Conservation (phyloP, 2,113 vertebrate genomes). For the Cichladusa arquata region DNA sequence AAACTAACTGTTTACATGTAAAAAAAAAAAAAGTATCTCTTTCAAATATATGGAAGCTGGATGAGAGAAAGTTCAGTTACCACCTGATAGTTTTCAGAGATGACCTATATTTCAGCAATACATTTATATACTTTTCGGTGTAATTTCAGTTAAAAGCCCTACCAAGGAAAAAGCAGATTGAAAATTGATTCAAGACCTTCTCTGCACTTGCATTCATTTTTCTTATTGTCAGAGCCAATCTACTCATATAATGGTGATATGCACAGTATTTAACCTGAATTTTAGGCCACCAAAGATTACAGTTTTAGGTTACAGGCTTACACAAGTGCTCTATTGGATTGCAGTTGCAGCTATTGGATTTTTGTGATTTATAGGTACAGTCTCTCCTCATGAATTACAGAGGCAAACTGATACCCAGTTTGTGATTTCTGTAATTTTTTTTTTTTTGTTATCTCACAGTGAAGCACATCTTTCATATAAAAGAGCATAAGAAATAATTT, state of each 20-base stretch:
- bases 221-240: neutral
- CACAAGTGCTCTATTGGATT: neutral
- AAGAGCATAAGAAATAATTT: neutral
- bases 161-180: neutral
- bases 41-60: neutral
- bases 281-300: neutral
- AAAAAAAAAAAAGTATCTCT: neutral
- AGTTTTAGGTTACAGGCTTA: neutral
- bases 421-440: neutral
- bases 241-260: neutral
- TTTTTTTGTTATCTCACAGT: neutral
- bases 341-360: neutral
- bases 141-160: neutral
- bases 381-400: neutral
- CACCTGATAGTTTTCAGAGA: neutral
- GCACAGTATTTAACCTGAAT: neutral
- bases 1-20: neutral
- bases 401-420: neutral
- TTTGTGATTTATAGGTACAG: neutral
- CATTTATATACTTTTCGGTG: neutral
- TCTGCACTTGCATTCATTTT: neutral
- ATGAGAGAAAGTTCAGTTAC: neutral
- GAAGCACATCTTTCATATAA: neutral
- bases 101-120: neutral
- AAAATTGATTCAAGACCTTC: neutral